Evolutionary conservation across 2,888 invertebrate genomes (phyloP).

Genomic region (Pilophorus perplexus): DNA sequence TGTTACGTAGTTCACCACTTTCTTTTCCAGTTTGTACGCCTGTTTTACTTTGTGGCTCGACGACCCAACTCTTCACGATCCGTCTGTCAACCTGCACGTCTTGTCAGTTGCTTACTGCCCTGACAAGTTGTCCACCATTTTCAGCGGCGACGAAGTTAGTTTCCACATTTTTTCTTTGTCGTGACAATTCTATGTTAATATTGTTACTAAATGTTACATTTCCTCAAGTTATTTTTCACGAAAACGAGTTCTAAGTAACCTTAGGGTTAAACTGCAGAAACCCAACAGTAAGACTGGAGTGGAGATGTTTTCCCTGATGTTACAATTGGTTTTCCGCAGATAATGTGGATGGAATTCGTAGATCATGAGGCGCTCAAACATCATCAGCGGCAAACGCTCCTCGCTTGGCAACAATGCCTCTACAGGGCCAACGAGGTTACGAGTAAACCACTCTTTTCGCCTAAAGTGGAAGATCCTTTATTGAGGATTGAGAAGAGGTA

Average conservation of each 20-base stretch:
- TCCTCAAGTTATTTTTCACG: background rate
- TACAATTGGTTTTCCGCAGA: no score
- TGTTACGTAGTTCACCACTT: no score
- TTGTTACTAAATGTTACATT: background rate
- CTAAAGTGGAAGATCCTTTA: conserved; percentile 53
- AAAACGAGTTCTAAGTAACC: no score
- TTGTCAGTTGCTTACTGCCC: conserved; percentile 72
- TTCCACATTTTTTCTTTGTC: background rate
- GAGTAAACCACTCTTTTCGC: conserved; percentile 46
- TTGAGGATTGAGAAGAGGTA: conserved; percentile 52
- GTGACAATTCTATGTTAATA: no score
- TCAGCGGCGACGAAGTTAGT: conserved; percentile 60
- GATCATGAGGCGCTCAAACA: conserved; percentile 59
- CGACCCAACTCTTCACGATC: conserved; percentile 70
- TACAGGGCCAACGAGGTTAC: conserved; percentile 54
- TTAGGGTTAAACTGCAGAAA: background rate
- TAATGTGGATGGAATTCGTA: conserved; percentile 67
- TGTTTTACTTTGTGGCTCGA: conserved; percentile 74
- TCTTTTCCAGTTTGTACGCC: conserved; percentile 59
- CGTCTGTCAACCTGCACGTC: conserved; percentile 63
- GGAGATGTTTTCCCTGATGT: background rate
- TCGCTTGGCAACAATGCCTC: conserved; percentile 59
- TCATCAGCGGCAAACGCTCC: conserved; percentile 56
- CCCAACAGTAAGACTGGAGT: no score
- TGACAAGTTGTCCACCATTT: conserved; percentile 61